phyloP scores from a whole-genome alignment of 2,797 vertebrate genomes.

The Nyctibius grandis region DNA sequence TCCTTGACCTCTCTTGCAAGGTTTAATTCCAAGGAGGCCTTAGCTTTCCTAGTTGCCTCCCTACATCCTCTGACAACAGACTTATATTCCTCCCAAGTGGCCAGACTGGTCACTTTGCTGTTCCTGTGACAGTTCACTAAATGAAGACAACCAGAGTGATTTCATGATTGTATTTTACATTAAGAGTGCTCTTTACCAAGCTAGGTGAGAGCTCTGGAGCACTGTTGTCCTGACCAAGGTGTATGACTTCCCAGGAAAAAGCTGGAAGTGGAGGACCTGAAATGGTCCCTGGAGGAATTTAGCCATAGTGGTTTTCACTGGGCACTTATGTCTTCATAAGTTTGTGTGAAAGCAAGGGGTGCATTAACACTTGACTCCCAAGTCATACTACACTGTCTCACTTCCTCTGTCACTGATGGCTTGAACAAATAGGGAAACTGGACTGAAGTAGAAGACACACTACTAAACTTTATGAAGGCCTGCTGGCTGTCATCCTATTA shows the following conservation, averaged over 20 bases:
- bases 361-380: not conserved
- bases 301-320: not conserved
- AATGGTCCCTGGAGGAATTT: not conserved
- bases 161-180: not conserved
- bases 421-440: not conserved
- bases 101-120: not conserved
- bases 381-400: not conserved
- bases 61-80: too few relatives aligned
- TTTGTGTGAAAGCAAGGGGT: not conserved
- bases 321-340: not conserved
- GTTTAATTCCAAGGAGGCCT: too few relatives aligned
- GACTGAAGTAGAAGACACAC: not conserved
- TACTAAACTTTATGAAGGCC: not conserved
- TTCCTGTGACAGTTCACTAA: not conserved
- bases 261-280: not conserved
- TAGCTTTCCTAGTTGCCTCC: too few relatives aligned
- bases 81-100: too few relatives aligned
- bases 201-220: not conserved
- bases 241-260: not conserved
- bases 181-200: not conserved
- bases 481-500: not conserved
- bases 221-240: not conserved
- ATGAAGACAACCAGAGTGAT: not conserved
- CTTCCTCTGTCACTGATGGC: not conserved
- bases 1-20: too few relatives aligned